Evolutionary conservation across 1,140 invertebrate genomes (phyloP).

Genomic region (Leptinotarsa lineolata): DNA sequence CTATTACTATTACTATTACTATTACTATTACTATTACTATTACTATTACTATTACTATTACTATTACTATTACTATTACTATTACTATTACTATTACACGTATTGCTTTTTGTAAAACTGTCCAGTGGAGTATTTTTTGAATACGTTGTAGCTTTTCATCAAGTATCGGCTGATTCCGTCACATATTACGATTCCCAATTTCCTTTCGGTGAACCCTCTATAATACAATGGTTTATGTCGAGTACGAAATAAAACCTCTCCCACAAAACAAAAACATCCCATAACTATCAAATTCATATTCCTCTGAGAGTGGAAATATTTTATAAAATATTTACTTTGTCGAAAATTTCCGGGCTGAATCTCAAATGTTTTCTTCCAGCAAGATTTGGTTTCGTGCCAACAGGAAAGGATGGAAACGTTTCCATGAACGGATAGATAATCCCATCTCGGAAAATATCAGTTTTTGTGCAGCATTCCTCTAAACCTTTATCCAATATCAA

Average conservation of each 20-base stretch:
- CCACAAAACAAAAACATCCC: background rate
- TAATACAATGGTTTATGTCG: too few species aligned
- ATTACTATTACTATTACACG: too few species aligned
- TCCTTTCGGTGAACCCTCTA: too few species aligned
- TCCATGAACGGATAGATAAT: slow-evolving; percentile 3
- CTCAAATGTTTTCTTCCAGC: background rate
- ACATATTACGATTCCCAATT: too few species aligned
- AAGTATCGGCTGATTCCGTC: too few species aligned
- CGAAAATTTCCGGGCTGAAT: background rate
- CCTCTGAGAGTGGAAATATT: background rate
- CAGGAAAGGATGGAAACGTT: background rate
- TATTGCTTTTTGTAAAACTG: too few species aligned
- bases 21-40: too few species aligned
- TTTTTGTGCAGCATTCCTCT: background rate
- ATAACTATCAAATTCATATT: background rate
- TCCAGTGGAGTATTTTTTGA: too few species aligned
- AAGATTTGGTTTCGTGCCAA: background rate
- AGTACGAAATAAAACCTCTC: background rate
- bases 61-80: too few species aligned
- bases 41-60: too few species aligned
- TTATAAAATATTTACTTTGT: background rate
- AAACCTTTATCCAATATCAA: slow-evolving; percentile 6
- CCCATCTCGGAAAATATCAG: slow-evolving; percentile 2
- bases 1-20: too few species aligned
- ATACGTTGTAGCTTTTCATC: too few species aligned